A percentile compares a stretch with the other conserved stretches of the same genome.
Evolutionary conservation across 2,113 vertebrate genomes (phyloP).

Genomic region (Spilogale gracilis): DNA sequence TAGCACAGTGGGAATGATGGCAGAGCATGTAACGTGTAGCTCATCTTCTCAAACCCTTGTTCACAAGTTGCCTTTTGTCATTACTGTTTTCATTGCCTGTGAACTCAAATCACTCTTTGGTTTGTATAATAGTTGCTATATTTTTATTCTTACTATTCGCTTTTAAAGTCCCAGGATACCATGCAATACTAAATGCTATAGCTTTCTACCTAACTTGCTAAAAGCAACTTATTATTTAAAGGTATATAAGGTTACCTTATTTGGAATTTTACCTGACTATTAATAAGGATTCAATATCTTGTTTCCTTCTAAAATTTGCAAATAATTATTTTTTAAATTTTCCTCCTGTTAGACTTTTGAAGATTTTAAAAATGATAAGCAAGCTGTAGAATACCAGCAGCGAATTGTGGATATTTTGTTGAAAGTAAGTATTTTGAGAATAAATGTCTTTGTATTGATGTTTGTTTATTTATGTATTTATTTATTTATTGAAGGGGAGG

Average conservation of each 20-base stretch:
- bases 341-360: constrained; percentile 95
- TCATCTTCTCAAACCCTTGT: constrained; percentile 11
- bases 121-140: background rate
- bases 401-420: constrained; percentile 98
- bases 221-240: constrained; percentile 48
- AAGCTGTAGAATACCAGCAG: constrained; percentile 98
- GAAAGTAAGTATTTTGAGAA: constrained; percentile 89
- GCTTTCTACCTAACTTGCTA: background rate
- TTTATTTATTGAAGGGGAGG: background rate
- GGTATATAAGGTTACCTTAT: background rate
- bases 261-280: constrained; percentile 53
- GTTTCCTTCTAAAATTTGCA: constrained; percentile 50
- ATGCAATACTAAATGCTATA: background rate
- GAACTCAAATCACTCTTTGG: background rate
- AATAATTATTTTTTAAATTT: constrained; percentile 37
- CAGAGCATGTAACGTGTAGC: background rate
- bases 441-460: background rate
- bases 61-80: constrained; percentile 1
- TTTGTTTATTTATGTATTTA: background rate
- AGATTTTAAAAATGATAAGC: constrained; percentile 99
- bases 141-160: constrained; percentile 28
- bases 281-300: constrained; percentile 47
- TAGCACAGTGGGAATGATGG: background rate
- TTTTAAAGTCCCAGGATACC: constrained; percentile 50
- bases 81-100: background rate